Percentiles rank a stretch among this genome's conserved stretches.
Conservation (phyloP, 92 coral and sea anemone genomes). For the Anthopleura xanthogrammica region DNA sequence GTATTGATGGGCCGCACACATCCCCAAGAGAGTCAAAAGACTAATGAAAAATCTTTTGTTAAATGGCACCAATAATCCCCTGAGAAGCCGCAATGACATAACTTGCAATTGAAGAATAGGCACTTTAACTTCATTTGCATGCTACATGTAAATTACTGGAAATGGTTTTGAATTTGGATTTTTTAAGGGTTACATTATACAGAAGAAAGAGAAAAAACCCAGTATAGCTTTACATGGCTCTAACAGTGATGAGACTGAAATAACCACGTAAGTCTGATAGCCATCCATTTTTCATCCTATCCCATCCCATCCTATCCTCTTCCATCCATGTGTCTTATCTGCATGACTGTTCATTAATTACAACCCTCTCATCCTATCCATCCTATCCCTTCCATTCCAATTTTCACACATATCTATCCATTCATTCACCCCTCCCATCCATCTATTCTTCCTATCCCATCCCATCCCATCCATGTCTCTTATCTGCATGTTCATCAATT, state of each 20-base stretch:
- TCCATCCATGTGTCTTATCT: not conserved
- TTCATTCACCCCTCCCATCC: not conserved
- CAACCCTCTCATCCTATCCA: not conserved
- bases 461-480: too few species aligned
- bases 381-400: not conserved
- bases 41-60: too few species aligned
- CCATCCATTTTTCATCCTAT: not conserved
- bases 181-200: slow-evolving; percentile 83
- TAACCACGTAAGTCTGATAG: slow-evolving; percentile 67
- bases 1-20: too few species aligned
- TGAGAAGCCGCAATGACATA: too few species aligned
- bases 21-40: too few species aligned
- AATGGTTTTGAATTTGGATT: not conserved
- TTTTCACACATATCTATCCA: not conserved
- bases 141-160: too few species aligned
- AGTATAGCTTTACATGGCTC: not conserved
- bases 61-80: too few species aligned
- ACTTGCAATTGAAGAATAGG: too few species aligned
- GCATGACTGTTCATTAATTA: too few species aligned
- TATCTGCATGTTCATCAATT: too few species aligned
- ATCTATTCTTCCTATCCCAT: not conserved
- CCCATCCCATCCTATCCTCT: not conserved
- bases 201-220: slow-evolving; percentile 81
- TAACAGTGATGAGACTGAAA: slow-evolving; percentile 42
- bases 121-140: too few species aligned